Percentiles rank a stretch among this genome's conserved stretches.
These are phyloP conservation scores for Tortricodes alternella DNA, from an alignment of 2,888 invertebrate species.

Conservation along the genomic window DNA sequence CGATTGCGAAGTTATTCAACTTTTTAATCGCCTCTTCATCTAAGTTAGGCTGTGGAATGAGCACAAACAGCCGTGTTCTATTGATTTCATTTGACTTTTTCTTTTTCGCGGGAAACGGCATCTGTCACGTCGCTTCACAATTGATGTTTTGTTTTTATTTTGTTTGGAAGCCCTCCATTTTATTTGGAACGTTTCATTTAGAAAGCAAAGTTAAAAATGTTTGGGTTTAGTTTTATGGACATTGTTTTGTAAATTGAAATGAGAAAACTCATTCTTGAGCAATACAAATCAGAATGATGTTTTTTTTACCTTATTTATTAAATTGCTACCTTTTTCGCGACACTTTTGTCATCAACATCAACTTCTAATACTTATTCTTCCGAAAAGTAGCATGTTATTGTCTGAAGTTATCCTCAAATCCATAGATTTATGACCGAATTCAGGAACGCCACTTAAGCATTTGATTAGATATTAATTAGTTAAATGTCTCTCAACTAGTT, in stretches of 20 bases:
- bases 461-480: no score
- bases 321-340: no score
- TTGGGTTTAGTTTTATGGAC: constrained; percentile 13
- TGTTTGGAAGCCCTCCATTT: constrained; percentile 35
- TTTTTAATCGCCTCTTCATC: constrained; percentile 31
- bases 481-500: no score
- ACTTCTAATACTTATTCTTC: no score
- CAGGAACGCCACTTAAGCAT: no score
- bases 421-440: no score
- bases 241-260: constrained; percentile 1
- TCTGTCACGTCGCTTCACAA: constrained; percentile 47
- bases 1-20: constrained; percentile 19
- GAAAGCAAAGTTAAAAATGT: constrained; percentile 26
- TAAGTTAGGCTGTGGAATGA: constrained; percentile 23
- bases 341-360: no score
- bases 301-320: background rate
- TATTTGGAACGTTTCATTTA: constrained; percentile 30
- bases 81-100: constrained; percentile 37
- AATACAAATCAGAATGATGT: background rate
- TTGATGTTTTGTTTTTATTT: constrained; percentile 48
- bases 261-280: background rate
- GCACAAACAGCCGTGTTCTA: constrained; percentile 26
- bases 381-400: no score
- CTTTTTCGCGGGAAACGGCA: constrained; percentile 37
- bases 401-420: no score